Percentiles rank a stretch among this genome's conserved stretches.
These are phyloP conservation scores for Prunella fulvescens DNA, from an alignment of 2,113 vertebrate genomes.

Conservation along the genomic window DNA sequence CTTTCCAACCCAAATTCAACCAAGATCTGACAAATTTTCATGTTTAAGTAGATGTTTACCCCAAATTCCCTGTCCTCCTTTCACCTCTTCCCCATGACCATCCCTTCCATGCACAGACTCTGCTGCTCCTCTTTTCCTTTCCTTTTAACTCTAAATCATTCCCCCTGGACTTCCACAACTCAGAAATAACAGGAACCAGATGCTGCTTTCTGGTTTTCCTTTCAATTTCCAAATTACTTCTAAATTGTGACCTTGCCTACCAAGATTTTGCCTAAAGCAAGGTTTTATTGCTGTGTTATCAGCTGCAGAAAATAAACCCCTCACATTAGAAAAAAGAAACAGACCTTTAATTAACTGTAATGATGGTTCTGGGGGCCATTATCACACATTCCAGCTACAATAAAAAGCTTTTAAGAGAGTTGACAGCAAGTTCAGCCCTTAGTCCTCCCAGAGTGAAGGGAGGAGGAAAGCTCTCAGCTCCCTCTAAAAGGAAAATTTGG, in stretches of 20 bases:
- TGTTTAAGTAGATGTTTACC: background rate
- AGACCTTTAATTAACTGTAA: conserved; percentile 65
- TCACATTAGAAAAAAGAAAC: conserved; percentile 24
- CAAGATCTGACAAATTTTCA: background rate
- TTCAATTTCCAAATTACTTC: conserved; percentile 28
- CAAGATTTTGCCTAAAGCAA: conserved; percentile 26
- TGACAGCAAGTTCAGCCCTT: conserved; percentile 38
- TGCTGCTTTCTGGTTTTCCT: background rate
- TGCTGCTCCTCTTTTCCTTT: background rate
- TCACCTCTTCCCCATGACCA: background rate
- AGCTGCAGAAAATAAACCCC: conserved; percentile 20
- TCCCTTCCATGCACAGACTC: too few species aligned
- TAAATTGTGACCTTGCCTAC: conserved; percentile 48
- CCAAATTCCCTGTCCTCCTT: background rate
- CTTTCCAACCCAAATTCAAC: background rate
- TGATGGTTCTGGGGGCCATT: conserved; percentile 51
- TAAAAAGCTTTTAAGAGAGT: conserved; percentile 33
- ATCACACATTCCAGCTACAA: background rate
- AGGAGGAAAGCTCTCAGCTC: background rate
- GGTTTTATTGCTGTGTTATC: conserved; percentile 26
- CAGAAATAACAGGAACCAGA: background rate
- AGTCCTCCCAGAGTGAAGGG: background rate
- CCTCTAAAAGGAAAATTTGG: background rate
- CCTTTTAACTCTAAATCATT: background rate
- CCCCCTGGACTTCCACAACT: background rate